Evolutionary conservation across 2,888 invertebrate species (phyloP).

Genomic region (Chymomyza procnemis): DNA sequence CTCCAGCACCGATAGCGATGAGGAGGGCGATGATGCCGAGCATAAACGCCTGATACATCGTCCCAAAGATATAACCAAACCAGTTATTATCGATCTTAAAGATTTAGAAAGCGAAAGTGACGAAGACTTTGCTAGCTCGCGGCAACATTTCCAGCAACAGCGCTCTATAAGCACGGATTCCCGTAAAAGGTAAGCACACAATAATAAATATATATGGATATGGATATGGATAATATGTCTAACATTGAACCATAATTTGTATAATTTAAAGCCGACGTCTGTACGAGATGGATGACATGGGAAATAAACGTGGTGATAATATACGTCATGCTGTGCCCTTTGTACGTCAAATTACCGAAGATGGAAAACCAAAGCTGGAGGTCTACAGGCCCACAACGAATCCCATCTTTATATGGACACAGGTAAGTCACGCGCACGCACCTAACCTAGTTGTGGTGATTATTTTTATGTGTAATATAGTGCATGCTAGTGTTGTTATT

Average conservation of each 20-base stretch:
- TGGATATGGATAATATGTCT: background rate
- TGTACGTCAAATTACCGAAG: conserved; percentile 82
- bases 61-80: conserved; percentile 78
- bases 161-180: conserved; percentile 83
- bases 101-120: conserved; percentile 78
- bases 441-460: conserved; percentile 12
- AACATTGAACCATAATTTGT: conserved; percentile 38
- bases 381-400: conserved; percentile 81
- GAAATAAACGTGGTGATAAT: conserved; percentile 81
- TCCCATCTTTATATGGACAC: conserved; percentile 79
- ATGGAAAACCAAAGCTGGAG: conserved; percentile 81
- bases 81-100: conserved; percentile 78
- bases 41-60: conserved; percentile 77
- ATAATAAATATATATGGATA: background rate
- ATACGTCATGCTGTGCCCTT: conserved; percentile 82
- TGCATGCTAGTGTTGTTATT: background rate
- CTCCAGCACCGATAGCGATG: conserved; percentile 77
- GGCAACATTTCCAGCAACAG: conserved; percentile 82
- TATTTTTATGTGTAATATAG: background rate
- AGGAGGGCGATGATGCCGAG: conserved; percentile 77
- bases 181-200: conserved; percentile 79
- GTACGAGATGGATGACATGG: conserved; percentile 83
- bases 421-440: conserved; percentile 73
- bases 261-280: conserved; percentile 71
- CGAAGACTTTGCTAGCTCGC: conserved; percentile 81